These are phyloP conservation scores for Agonopterix alstromeriana DNA, from an alignment of 2,888 invertebrate genomes.

Conservation along the genomic window DNA sequence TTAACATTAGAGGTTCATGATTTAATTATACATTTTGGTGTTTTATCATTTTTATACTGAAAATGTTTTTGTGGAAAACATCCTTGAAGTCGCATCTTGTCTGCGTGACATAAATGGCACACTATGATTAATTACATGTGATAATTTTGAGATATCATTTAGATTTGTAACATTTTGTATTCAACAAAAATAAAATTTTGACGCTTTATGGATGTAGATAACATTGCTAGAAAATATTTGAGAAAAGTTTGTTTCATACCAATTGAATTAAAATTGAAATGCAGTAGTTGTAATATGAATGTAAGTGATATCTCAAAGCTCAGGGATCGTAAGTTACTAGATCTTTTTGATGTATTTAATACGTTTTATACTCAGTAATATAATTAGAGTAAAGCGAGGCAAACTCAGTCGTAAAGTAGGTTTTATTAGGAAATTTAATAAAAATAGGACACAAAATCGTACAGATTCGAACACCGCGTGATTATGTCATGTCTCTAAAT, in stretches of 20 bases:
- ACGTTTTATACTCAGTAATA: constrained; percentile 70
- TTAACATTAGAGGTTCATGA: constrained; percentile 1
- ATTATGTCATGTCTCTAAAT: not conserved
- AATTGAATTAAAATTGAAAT: not conserved
- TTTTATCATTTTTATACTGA: no score
- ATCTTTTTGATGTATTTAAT: constrained; percentile 70
- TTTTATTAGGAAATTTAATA: constrained; percentile 28
- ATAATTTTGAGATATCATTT: constrained; percentile 48
- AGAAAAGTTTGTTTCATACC: no score
- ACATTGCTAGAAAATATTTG: no score
- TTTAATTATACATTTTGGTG: no score
- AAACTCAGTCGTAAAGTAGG: constrained; percentile 29
- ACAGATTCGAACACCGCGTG: not conserved
- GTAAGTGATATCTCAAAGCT: constrained; percentile 40
- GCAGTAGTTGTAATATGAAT: constrained; percentile 4
- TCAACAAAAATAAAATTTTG: no score
- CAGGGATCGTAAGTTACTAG: constrained; percentile 45
- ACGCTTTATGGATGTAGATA: no score
- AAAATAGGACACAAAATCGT: not conserved
- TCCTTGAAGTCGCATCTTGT: constrained; percentile 20
- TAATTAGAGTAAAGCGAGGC: constrained; percentile 53
- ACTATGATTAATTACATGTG: constrained; percentile 40
- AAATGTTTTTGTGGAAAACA: constrained; percentile 25
- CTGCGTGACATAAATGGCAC: constrained; percentile 20
- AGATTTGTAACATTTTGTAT: constrained; percentile 13